Conservation (phyloP, 2,113 vertebrate genomes). For the Ramphastos sulfuratus region DNA sequence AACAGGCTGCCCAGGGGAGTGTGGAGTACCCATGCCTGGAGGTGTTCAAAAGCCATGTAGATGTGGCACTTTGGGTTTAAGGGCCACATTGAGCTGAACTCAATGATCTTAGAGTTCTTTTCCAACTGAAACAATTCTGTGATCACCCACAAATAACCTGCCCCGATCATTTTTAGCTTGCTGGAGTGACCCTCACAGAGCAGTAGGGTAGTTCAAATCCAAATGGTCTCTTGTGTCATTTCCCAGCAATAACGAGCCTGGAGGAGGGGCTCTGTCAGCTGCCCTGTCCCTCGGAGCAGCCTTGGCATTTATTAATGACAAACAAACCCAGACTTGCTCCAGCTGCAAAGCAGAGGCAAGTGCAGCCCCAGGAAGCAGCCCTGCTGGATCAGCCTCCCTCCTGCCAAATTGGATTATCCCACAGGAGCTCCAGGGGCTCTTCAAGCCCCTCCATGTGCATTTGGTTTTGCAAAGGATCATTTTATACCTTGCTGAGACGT, state of each 20-base stretch:
- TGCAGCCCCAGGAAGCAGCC: neutral
- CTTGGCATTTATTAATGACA: neutral
- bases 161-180: neutral
- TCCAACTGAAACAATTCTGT: too few species aligned
- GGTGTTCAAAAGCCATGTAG: too few species aligned
- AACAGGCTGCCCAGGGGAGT: too few species aligned
- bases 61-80: too few species aligned
- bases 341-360: neutral
- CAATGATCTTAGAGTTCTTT: too few species aligned
- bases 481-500: neutral
- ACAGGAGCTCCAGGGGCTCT: neutral
- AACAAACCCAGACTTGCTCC: neutral
- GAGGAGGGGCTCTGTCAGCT: neutral
- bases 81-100: too few species aligned
- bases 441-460: accelerated
- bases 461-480: neutral
- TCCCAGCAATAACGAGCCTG: neutral
- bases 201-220: neutral
- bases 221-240: accelerated
- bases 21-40: too few species aligned
- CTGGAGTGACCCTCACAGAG: accelerated
- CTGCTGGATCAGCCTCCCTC: neutral
- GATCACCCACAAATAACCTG: neutral
- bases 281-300: accelerated
- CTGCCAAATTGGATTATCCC: slow-evolving; percentile 3